These are phyloP conservation scores for Epirrhoe tristata DNA, from an alignment of 2,888 invertebrate genomes.

Conservation along the genomic window DNA sequence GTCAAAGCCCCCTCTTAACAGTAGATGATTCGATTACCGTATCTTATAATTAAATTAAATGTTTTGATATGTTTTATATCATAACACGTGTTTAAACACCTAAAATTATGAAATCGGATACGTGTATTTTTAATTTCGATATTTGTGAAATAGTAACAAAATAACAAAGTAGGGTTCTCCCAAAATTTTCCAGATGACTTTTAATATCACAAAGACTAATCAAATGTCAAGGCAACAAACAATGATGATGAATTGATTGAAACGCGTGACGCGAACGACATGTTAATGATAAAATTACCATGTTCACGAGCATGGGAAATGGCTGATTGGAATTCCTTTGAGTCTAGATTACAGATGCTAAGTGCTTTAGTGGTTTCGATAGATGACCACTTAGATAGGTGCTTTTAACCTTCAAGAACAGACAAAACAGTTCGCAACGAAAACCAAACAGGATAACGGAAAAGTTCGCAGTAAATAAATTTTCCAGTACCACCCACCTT, in stretches of 20 bases:
- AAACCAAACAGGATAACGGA: neutral
- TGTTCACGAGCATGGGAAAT: constrained; percentile 27
- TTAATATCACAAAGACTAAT: neutral
- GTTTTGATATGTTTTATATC: constrained; percentile 50
- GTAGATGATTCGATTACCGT: constrained; percentile 61
- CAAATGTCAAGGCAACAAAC: constrained; percentile 18
- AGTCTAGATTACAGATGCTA: neutral
- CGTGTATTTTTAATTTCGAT: neutral
- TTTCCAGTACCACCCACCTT: too few relatives aligned
- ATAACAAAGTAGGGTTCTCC: neutral
- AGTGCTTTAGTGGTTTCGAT: neutral
- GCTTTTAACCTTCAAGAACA: neutral
- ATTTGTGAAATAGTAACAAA: neutral
- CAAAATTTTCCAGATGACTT: constrained; percentile 5
- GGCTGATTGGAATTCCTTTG: constrained; percentile 19
- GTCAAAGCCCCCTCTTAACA: constrained; percentile 47
- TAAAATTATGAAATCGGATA: neutral
- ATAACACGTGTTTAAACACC: constrained; percentile 1
- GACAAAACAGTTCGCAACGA: too few relatives aligned
- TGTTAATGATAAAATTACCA: constrained; percentile 19
- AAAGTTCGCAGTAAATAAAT: too few relatives aligned
- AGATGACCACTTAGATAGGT: neutral
- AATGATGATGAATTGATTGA: constrained; percentile 25
- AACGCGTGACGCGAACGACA: constrained; percentile 12
- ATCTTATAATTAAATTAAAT: constrained; percentile 62